A percentile compares a stretch with the other conserved stretches of the same genome.
phyloP scores from a whole-genome alignment of 2,888 invertebrate genomes.

The Poecilobothrus nobilitatus region DNA sequence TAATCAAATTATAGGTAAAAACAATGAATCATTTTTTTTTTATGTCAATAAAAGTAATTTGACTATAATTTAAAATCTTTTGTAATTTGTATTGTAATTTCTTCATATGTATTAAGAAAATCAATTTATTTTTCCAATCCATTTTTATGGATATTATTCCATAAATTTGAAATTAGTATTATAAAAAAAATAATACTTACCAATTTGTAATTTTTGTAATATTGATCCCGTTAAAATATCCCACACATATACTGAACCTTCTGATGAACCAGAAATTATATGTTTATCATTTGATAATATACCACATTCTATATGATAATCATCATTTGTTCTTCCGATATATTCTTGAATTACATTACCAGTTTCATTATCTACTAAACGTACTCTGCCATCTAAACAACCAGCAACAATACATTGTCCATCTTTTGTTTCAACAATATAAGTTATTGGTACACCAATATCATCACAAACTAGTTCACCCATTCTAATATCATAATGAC shows the following conservation, averaged over 20 bases:
- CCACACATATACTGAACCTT: conserved; percentile 62
- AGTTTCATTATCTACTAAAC: conserved; percentile 79
- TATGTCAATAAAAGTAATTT: too few relatives aligned
- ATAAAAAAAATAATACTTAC: conserved; percentile 24
- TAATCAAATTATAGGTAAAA: too few relatives aligned
- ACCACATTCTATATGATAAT: conserved; percentile 80
- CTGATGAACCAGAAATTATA: conserved; percentile 82
- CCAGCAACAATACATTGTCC: conserved; percentile 84
- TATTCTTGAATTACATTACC: conserved; percentile 73
- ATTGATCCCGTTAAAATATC: conserved; percentile 72
- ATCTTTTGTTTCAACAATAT: conserved; percentile 78
- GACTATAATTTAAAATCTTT: too few relatives aligned
- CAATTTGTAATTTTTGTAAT: conserved; percentile 37
- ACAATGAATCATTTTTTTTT: too few relatives aligned
- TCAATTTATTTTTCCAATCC: too few relatives aligned
- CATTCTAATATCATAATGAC: conserved; percentile 84
- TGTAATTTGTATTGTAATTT: too few relatives aligned
- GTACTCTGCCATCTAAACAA: conserved; percentile 72
- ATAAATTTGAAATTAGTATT: too few relatives aligned
- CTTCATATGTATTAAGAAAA: too few relatives aligned
- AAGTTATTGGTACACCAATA: conserved; percentile 76
- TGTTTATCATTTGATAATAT: conserved; percentile 76
- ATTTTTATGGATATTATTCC: too few relatives aligned
- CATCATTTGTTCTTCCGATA: conserved; percentile 70
- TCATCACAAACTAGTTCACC: conserved; percentile 77